Percentiles rank a stretch among this genome's conserved stretches.
phyloP scores from a whole-genome alignment of 2,113 vertebrate genomes.

The Pituophis catenifer region DNA sequence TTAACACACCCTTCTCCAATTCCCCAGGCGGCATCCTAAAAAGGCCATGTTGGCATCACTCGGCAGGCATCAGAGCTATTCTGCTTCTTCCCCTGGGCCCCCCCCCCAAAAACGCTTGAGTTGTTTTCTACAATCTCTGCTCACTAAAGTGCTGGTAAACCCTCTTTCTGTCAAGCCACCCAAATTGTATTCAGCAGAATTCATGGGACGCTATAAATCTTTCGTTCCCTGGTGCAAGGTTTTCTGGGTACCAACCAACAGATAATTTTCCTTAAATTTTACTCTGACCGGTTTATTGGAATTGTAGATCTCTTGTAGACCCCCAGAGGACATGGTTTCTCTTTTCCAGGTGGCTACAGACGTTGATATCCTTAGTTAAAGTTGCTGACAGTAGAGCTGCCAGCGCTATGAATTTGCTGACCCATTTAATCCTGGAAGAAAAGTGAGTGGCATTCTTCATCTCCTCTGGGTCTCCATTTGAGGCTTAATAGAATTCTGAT shows the following conservation, averaged over 20 bases:
- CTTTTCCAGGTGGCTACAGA: slow-evolving; percentile 76
- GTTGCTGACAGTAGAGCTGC: slow-evolving; percentile 58
- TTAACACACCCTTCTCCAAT: background rate
- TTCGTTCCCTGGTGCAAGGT: background rate
- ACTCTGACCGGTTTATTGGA: background rate
- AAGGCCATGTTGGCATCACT: background rate
- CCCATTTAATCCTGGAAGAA: slow-evolving; percentile 73
- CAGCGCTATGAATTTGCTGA: slow-evolving; percentile 71
- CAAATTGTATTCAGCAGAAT: background rate
- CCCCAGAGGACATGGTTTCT: background rate
- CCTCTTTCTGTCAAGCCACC: too few relatives aligned
- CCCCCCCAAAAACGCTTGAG: background rate
- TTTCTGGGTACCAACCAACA: background rate
- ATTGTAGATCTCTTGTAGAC: background rate
- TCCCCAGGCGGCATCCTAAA: background rate
- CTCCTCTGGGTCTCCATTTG: accelerated
- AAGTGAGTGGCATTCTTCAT: slow-evolving; percentile 67
- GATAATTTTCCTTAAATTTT: background rate
- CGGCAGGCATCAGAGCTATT: background rate
- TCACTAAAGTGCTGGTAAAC: background rate
- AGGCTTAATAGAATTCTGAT: background rate
- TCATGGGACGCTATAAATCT: background rate
- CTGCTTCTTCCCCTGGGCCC: background rate
- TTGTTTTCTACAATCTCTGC: background rate
- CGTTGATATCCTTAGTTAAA: slow-evolving; percentile 72